Evolutionary conservation across 1,140 invertebrate genomes (phyloP).

Genomic region (Drosophila pseudoobscura): DNA sequence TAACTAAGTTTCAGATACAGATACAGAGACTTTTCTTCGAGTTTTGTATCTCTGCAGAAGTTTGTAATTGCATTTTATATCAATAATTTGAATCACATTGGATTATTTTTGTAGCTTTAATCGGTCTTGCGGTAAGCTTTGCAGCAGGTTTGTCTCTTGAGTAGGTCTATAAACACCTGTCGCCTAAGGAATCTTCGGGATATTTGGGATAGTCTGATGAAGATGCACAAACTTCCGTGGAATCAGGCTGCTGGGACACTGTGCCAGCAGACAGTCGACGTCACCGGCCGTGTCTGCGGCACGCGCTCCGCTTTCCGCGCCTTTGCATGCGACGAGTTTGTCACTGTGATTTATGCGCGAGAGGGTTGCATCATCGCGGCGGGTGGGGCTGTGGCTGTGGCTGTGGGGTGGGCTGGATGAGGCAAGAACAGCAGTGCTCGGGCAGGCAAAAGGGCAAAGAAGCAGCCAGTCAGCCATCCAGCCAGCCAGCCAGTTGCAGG

Average conservation of each 20-base stretch:
- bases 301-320: slow-evolving; percentile 54
- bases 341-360: slow-evolving; percentile 75
- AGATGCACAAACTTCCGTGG: too few species aligned
- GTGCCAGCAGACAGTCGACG: not conserved
- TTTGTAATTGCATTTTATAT: too few species aligned
- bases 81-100: too few species aligned
- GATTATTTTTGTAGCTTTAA: too few species aligned
- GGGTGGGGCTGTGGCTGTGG: slow-evolving; percentile 10
- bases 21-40: too few species aligned
- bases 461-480: slow-evolving; percentile 57
- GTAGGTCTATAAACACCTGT: too few species aligned
- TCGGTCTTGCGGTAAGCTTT: too few species aligned
- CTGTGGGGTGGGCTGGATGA: slow-evolving; percentile 35
- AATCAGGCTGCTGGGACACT: slow-evolving; percentile 1
- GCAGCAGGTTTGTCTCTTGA: too few species aligned
- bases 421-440: slow-evolving; percentile 12
- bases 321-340: slow-evolving; percentile 68
- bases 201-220: too few species aligned
- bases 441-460: slow-evolving; percentile 55
- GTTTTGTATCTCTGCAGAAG: too few species aligned
- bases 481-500: slow-evolving; percentile 66
- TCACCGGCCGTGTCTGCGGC: slow-evolving; percentile 1
- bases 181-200: too few species aligned
- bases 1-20: too few species aligned
- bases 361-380: slow-evolving; percentile 60